Conservation (phyloP, 2,888 invertebrate genomes). For the Agonopterix arenella region DNA sequence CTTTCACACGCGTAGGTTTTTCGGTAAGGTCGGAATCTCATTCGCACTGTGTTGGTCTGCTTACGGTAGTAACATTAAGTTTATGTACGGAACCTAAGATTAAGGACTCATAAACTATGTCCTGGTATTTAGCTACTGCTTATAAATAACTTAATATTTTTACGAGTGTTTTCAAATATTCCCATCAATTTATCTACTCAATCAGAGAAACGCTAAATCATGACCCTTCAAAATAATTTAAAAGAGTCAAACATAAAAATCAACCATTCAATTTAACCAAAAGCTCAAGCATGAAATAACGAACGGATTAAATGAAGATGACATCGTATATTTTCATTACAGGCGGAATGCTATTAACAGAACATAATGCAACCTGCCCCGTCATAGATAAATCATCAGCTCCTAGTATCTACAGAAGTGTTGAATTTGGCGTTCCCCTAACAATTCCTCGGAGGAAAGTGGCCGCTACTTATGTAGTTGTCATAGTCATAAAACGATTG, state of each 20-base stretch:
- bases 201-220: too few relatives aligned
- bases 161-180: too few relatives aligned
- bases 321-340: slow-evolving; percentile 54
- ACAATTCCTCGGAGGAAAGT: slow-evolving; percentile 37
- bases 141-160: too few relatives aligned
- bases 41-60: too few relatives aligned
- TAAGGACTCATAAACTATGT: too few relatives aligned
- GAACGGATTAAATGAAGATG: slow-evolving; percentile 57
- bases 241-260: neutral
- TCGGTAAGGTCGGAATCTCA: too few relatives aligned
- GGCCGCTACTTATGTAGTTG: slow-evolving; percentile 54
- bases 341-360: slow-evolving; percentile 22
- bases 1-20: too few relatives aligned
- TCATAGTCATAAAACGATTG: slow-evolving; percentile 56
- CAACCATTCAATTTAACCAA: slow-evolving; percentile 16
- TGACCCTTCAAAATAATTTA: too few relatives aligned
- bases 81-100: too few relatives aligned
- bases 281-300: slow-evolving; percentile 59
- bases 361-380: slow-evolving; percentile 35
- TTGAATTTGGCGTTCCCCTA: slow-evolving; percentile 62
- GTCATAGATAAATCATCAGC: slow-evolving; percentile 67
- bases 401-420: slow-evolving; percentile 36
- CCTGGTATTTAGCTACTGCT: too few relatives aligned
- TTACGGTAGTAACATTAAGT: too few relatives aligned
- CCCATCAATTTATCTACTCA: too few relatives aligned